Base-by-base conservation (phyloP, 2,888 invertebrate species). In the Drosophila yooni region DNA sequence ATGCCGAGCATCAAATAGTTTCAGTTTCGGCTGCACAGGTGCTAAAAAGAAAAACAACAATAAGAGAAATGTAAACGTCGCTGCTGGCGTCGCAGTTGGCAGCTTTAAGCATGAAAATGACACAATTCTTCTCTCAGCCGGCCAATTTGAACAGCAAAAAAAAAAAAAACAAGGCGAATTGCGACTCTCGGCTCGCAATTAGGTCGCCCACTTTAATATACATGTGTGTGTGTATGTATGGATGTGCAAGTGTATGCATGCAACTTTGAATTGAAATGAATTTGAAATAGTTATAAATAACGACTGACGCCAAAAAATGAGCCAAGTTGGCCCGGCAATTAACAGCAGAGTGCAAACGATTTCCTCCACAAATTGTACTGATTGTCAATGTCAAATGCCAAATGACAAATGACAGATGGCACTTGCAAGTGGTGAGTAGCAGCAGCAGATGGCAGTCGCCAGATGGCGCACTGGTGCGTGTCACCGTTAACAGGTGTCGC, bases 201-300 rank as follows among this genome's bases (percentile, higher is more conserved):
- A 80, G 87, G 84, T 87, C 78, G 78, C 73, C 68, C 91, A 85
- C 88, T 90, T 81, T 74, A 74, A 83, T 81, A 74, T 27, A 18
- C 18, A 18, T 34, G 31, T n/a, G 4, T 36, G 53, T 52, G 7
- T 29, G 48, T 50, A 29, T 51, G 34, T 34, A 11, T n/a, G 11
- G 25, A 25, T 25, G 27, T 54, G 36, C 4, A 25, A 46, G 3
- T 46, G 15, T 46, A 27, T 83, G 81, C 79, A 80, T 75, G 80
- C 75, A 75, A 71, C 51, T 58, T 18, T 38, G 73, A 80, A 76
- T 74, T 78, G 74, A 74, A 74, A 75, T 79, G 56, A 66, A 78
- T 68, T 63, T 63, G 62, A 78, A 81, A 61, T 60, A 64, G 81
- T 66, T 87, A 76, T 79, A 85, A 83, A 78, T 77, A 88, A 74